phyloP scores from a whole-genome alignment of 1,140 invertebrate genomes.

The Nixonia krombeini region DNA sequence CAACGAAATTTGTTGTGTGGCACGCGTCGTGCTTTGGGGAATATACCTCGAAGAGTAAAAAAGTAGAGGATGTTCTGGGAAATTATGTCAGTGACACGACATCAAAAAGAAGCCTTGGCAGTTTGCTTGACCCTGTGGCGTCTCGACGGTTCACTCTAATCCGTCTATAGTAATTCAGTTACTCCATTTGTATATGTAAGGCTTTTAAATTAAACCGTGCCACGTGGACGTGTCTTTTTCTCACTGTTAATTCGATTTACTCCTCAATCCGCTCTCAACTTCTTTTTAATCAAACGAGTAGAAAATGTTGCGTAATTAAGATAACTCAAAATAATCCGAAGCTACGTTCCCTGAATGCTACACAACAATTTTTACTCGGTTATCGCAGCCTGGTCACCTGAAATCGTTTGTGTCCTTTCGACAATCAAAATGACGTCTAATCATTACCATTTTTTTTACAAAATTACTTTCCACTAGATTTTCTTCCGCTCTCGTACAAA shows the following conservation, averaged over 20 bases:
- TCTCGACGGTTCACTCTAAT: slow-evolving; percentile 16
- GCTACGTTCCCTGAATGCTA: too few relatives aligned
- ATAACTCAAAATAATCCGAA: neutral
- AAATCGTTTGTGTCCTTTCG: neutral
- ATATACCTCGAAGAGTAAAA: too few relatives aligned
- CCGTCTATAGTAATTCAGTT: slow-evolving; percentile 23
- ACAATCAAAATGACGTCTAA: neutral
- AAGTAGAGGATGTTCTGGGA: neutral
- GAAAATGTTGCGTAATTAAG: neutral
- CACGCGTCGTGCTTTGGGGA: neutral
- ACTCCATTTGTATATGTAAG: slow-evolving; percentile 31
- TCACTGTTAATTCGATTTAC: slow-evolving; percentile 7
- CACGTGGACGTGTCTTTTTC: slow-evolving; percentile 1
- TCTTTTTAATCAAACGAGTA: neutral
- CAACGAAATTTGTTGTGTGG: too few relatives aligned
- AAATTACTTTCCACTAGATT: neutral
- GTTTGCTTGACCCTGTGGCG: slow-evolving; percentile 30
- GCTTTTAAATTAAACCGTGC: slow-evolving; percentile 23
- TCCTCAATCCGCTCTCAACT: neutral
- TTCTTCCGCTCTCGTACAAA: neutral
- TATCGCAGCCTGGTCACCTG: neutral
- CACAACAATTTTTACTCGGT: neutral
- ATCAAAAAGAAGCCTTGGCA: slow-evolving; percentile 32
- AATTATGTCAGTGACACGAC: slow-evolving; percentile 38
- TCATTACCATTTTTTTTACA: neutral